These are phyloP conservation scores for Hemicrepidius hirtus DNA, from an alignment of 2,888 invertebrate genomes.

Conservation along the genomic window DNA sequence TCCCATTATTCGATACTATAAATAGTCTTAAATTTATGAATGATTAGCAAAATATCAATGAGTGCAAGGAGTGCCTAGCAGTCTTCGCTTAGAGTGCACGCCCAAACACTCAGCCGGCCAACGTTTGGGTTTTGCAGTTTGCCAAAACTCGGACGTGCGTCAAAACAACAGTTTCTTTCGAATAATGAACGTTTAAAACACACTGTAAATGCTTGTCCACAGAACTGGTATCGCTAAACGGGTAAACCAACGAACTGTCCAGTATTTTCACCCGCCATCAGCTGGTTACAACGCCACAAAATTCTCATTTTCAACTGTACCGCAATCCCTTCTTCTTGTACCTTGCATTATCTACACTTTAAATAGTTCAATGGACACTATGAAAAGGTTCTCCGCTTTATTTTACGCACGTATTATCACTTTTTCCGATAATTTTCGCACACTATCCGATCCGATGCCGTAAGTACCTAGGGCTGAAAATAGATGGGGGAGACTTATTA, in stretches of 20 bases:
- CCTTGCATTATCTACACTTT: slow-evolving; percentile 74
- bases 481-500: slow-evolving; percentile 79
- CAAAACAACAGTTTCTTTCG: slow-evolving; percentile 40
- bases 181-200: slow-evolving; percentile 60
- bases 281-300: slow-evolving; percentile 71
- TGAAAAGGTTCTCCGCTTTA: slow-evolving; percentile 49
- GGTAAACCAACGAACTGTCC: slow-evolving; percentile 68
- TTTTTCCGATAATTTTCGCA: slow-evolving; percentile 77
- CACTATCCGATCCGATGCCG: slow-evolving; percentile 77
- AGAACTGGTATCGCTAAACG: slow-evolving; percentile 66
- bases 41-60: slow-evolving; percentile 69
- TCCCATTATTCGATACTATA: slow-evolving; percentile 64
- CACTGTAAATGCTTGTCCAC: slow-evolving; percentile 57
- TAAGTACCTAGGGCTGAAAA: slow-evolving; percentile 84
- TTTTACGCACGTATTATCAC: slow-evolving; percentile 67
- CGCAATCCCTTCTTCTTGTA: slow-evolving; percentile 72
- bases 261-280: slow-evolving; percentile 73
- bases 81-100: slow-evolving; percentile 67
- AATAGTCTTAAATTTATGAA: slow-evolving; percentile 63
- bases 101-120: slow-evolving; percentile 64
- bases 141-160: slow-evolving; percentile 41
- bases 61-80: slow-evolving; percentile 66
- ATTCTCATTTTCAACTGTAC: slow-evolving; percentile 75
- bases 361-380: slow-evolving; percentile 66
- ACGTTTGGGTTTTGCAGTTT: slow-evolving; percentile 47